Percentiles rank a stretch among this genome's conserved stretches.
These are phyloP conservation scores for Stenodema calcarata DNA, from an alignment of 2,888 invertebrate species.

Conservation along the genomic window DNA sequence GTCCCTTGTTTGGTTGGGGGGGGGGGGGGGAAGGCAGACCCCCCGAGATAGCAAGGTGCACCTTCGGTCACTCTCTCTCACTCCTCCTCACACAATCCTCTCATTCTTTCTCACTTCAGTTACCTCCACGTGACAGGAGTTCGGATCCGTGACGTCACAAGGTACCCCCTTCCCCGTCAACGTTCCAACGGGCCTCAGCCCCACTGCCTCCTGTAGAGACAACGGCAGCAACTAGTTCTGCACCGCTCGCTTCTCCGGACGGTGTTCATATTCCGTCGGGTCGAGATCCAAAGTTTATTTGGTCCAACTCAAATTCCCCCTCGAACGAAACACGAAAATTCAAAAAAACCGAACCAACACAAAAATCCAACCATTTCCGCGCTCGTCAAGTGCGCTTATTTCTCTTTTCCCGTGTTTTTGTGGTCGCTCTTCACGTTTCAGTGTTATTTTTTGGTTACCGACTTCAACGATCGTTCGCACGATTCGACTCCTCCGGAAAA, in stretches of 20 bases:
- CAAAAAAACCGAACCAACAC: background rate
- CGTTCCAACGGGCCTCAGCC: background rate
- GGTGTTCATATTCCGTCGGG: background rate
- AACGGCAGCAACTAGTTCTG: conserved; percentile 10
- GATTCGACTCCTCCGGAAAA: background rate
- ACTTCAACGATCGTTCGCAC: no score
- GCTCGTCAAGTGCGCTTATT: no score
- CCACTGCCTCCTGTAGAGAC: background rate
- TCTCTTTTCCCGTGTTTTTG: background rate
- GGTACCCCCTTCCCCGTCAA: background rate
- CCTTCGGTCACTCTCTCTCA: background rate
- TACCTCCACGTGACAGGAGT: conserved; percentile 7
- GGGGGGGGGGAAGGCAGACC: no score
- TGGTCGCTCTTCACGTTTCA: background rate
- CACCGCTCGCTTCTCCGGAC: conserved; percentile 8
- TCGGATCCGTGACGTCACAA: background rate
- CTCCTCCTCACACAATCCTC: background rate
- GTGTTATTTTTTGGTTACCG: background rate
- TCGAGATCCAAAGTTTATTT: no score
- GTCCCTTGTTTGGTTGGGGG: no score
- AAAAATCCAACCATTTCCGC: background rate
- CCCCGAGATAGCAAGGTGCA: background rate
- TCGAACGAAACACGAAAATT: background rate
- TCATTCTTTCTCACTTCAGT: background rate
- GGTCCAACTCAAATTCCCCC: no score